Conservation (phyloP, 2,113 vertebrate genomes). For the Calcarius ornatus region DNA sequence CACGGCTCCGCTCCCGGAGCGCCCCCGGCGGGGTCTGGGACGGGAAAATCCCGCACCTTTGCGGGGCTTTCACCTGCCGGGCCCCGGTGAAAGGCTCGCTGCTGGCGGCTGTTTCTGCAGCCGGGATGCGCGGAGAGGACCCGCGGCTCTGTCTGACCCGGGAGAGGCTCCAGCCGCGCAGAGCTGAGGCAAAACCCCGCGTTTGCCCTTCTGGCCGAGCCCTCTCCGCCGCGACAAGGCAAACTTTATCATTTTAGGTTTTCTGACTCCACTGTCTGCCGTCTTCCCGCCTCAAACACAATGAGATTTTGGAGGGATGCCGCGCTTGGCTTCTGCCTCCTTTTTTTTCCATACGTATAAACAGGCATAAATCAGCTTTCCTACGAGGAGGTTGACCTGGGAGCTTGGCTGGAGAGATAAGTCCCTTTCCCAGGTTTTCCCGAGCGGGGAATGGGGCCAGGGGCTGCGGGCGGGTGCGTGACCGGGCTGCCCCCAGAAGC, state of each 20-base stretch:
- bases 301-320: constrained; percentile 43
- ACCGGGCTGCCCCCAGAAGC: background rate
- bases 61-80: background rate
- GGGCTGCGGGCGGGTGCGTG: background rate
- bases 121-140: background rate
- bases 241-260: background rate
- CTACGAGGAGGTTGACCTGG: constrained; percentile 13
- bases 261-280: background rate
- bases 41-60: background rate
- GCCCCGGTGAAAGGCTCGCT: background rate
- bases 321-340: background rate
- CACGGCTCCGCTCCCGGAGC: background rate
- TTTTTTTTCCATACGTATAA: constrained; percentile 28
- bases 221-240: background rate
- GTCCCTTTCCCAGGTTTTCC: background rate
- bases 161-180: background rate
- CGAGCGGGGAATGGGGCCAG: background rate
- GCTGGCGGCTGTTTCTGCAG: background rate
- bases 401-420: background rate
- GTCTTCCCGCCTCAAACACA: background rate
- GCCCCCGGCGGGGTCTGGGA: background rate
- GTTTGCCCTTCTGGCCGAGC: background rate
- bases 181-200: background rate
- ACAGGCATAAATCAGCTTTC: constrained; percentile 50
- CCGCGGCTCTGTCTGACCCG: background rate